Conservation (phyloP, 2,797 vertebrate genomes). For the Takifugu rubripes region DNA sequence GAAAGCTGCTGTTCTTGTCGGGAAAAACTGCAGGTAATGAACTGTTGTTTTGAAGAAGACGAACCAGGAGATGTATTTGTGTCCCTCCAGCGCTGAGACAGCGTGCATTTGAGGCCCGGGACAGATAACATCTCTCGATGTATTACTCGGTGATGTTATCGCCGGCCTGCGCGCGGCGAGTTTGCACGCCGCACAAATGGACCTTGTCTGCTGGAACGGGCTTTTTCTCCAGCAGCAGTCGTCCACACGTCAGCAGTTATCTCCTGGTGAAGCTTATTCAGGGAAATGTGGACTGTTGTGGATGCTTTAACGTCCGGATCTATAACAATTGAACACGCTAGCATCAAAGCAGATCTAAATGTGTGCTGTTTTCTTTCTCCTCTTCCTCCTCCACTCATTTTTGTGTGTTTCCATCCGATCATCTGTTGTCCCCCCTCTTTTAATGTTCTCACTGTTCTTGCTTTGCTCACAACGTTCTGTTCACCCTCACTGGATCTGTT, state of each 20-base stretch:
- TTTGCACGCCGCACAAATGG: conserved; percentile 53
- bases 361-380: conserved; percentile 67
- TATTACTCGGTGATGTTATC: conserved; percentile 76
- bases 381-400: conserved; percentile 63
- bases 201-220: conserved; percentile 47
- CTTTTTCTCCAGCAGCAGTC: conserved; percentile 21
- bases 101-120: conserved; percentile 48
- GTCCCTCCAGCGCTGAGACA: conserved; percentile 55
- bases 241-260: conserved; percentile 28
- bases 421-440: conserved; percentile 33
- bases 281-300: conserved; percentile 36
- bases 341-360: conserved; percentile 66
- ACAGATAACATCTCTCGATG: conserved; percentile 74
- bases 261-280: conserved; percentile 28
- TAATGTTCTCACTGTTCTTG: conserved; percentile 38
- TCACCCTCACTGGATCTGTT: conserved; percentile 14
- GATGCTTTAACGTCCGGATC: conserved; percentile 34
- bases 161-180: conserved; percentile 66
- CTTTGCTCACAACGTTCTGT: background rate
- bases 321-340: conserved; percentile 30
- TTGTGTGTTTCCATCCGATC: conserved; percentile 18
- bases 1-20: conserved; percentile 35
- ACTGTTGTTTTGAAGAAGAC: conserved; percentile 23
- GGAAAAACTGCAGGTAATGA: conserved; percentile 45
- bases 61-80: conserved; percentile 46